These are phyloP conservation scores for Torymus tubicola DNA, from an alignment of 2,888 invertebrate genomes.

Conservation along the genomic window DNA sequence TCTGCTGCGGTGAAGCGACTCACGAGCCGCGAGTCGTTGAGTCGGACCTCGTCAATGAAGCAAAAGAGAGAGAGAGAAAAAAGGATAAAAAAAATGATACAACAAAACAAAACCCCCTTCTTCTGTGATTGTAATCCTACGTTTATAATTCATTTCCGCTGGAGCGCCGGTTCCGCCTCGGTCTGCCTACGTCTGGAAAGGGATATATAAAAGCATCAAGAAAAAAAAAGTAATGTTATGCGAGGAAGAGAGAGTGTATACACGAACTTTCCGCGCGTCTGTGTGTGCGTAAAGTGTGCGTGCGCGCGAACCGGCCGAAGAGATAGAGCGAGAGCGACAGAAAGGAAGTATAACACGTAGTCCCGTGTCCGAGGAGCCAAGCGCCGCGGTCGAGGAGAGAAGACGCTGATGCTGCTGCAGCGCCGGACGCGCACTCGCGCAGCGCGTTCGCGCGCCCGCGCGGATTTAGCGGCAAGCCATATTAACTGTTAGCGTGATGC, in stretches of 20 bases:
- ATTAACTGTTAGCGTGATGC: conserved; percentile 69
- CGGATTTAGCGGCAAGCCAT: conserved; percentile 66
- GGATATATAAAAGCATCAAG: conserved; percentile 32
- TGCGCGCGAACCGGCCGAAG: conserved; percentile 7
- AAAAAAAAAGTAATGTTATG: conserved; percentile 6
- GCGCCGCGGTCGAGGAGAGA: background rate
- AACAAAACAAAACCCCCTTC: conserved; percentile 66
- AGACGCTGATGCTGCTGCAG: too few species aligned
- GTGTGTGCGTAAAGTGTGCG: background rate
- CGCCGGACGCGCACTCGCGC: too few species aligned
- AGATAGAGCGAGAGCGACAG: conserved; percentile 17
- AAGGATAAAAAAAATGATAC: conserved; percentile 30
- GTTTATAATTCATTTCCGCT: conserved; percentile 73
- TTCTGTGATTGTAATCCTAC: conserved; percentile 76
- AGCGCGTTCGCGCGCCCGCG: background rate
- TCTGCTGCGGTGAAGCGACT: conserved; percentile 74
- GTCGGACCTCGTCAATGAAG: conserved; percentile 3
- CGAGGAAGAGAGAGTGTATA: background rate
- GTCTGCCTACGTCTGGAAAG: conserved; percentile 10
- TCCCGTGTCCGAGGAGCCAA: background rate
- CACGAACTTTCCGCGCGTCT: conserved; percentile 3
- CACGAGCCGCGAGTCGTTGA: conserved; percentile 45
- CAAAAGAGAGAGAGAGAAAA: background rate
- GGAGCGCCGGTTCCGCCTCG: conserved; percentile 20
- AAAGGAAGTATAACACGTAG: conserved; percentile 6